Evolutionary conservation across 2,797 vertebrate genomes (phyloP).

Genomic region (Graptemys geographica): DNA sequence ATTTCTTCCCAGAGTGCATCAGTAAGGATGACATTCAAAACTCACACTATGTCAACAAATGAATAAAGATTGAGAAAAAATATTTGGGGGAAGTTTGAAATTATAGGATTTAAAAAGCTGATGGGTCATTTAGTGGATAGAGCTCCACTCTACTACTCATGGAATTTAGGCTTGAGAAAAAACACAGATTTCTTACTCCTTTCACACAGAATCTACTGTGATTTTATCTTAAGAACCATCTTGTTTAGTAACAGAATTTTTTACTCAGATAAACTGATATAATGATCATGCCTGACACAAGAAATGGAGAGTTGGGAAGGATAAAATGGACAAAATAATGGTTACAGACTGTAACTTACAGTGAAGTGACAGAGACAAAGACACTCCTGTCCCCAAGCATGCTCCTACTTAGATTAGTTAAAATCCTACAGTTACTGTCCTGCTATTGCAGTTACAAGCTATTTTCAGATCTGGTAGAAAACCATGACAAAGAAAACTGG

Average conservation of each 20-base stretch:
- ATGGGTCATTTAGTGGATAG: background rate
- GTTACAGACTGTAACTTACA: background rate
- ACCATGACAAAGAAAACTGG: background rate
- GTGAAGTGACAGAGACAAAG: background rate
- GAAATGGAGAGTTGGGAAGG: background rate
- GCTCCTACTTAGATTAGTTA: background rate
- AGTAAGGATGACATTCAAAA: slow-evolving; percentile 58
- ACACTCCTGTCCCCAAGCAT: background rate
- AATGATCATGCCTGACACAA: background rate
- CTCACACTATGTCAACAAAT: slow-evolving; percentile 59
- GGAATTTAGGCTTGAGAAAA: background rate
- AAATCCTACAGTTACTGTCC: background rate
- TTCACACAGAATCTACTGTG: background rate
- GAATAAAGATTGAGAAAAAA: slow-evolving; percentile 28
- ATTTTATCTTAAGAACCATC: background rate
- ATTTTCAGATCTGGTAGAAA: background rate
- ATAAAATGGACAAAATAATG: background rate
- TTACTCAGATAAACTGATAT: background rate
- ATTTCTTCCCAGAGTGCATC: slow-evolving; percentile 73
- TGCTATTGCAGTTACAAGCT: background rate
- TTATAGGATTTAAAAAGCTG: slow-evolving; percentile 21
- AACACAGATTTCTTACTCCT: background rate
- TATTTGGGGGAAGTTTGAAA: slow-evolving; percentile 3
- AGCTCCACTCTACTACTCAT: background rate
- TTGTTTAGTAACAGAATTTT: background rate